phyloP scores from a whole-genome alignment of 2,888 invertebrate genomes.

The Chouioia cunea region DNA sequence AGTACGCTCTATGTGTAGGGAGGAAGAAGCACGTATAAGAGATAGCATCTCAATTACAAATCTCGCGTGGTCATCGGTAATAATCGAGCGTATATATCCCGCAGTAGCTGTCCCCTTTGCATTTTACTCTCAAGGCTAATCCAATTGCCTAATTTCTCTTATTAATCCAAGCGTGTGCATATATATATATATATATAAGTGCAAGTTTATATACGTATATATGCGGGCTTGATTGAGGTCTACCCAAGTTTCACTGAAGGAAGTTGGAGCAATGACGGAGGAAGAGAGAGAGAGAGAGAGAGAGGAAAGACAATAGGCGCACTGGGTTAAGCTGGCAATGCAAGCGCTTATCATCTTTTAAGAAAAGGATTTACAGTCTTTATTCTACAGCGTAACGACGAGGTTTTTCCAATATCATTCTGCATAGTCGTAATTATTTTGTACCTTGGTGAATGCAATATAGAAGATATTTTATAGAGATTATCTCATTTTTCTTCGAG shows the following conservation, averaged over 20 bases:
- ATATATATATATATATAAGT: not conserved
- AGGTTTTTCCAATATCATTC: too few relatives aligned
- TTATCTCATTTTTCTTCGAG: not conserved
- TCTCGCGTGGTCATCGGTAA: too few relatives aligned
- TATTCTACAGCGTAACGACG: not conserved
- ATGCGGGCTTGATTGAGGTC: not conserved
- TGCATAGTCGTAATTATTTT: too few relatives aligned
- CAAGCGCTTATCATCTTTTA: too few relatives aligned
- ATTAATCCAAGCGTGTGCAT: slow-evolving; percentile 49
- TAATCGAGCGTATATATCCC: too few relatives aligned
- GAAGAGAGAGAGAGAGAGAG: slow-evolving; percentile 1
- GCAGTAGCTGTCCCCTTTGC: too few relatives aligned
- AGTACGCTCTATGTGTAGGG: too few relatives aligned
- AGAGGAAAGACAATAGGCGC: not conserved
- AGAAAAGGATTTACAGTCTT: not conserved
- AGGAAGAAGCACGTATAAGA: too few relatives aligned
- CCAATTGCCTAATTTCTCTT: slow-evolving; percentile 58
- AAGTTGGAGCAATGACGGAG: not conserved
- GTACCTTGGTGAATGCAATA: too few relatives aligned
- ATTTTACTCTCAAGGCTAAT: slow-evolving; percentile 54
- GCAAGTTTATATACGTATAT: not conserved
- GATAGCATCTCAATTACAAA: too few relatives aligned
- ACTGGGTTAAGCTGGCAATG: not conserved
- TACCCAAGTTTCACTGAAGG: not conserved
- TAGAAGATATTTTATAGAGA: too few relatives aligned